These are phyloP conservation scores for Timema podura DNA, from an alignment of 2,888 invertebrate genomes.

Conservation along the genomic window DNA sequence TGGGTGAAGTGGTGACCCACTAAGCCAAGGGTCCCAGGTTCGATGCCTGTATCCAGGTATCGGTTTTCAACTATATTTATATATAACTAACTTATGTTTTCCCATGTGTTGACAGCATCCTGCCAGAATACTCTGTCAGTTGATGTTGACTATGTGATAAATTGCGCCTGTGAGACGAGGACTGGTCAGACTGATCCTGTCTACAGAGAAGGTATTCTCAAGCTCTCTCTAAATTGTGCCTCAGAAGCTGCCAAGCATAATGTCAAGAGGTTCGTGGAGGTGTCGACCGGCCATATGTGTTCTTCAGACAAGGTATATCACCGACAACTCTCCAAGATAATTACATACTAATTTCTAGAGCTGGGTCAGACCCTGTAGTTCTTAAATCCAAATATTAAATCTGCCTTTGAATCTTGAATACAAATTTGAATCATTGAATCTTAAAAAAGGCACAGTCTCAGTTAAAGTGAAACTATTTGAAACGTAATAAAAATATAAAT, in stretches of 20 bases:
- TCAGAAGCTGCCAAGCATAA: slow-evolving; percentile 65
- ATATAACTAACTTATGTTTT: neutral
- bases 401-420: too few relatives aligned
- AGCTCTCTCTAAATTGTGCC: slow-evolving; percentile 79
- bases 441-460: neutral
- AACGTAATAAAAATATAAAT: too few relatives aligned
- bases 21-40: too few relatives aligned
- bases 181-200: slow-evolving; percentile 84
- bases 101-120: slow-evolving; percentile 57
- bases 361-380: too few relatives aligned
- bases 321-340: too few relatives aligned
- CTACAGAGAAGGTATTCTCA: slow-evolving; percentile 83
- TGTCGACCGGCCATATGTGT: slow-evolving; percentile 78
- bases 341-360: too few relatives aligned
- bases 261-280: slow-evolving; percentile 71
- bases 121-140: slow-evolving; percentile 61
- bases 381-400: too few relatives aligned
- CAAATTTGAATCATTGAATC: neutral
- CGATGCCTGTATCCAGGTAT: too few relatives aligned
- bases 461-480: neutral
- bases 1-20: too few relatives aligned
- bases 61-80: neutral
- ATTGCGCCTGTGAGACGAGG: slow-evolving; percentile 90
- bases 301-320: slow-evolving; percentile 70
- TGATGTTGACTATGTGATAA: slow-evolving; percentile 73